Conservation (phyloP, 1,140 invertebrate species). For the Drosophila orena region DNA sequence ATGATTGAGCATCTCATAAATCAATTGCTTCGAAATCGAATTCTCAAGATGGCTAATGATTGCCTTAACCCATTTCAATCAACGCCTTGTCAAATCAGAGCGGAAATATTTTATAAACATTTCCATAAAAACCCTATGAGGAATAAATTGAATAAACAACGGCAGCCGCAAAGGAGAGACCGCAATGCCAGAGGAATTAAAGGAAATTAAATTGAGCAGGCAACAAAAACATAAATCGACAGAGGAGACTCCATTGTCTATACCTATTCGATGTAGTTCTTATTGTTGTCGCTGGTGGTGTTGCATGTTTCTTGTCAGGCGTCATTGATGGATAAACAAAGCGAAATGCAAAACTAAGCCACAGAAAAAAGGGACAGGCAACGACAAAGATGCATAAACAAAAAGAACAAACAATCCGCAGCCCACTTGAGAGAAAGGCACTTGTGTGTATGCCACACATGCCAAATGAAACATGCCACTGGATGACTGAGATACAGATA, state of each 20-base stretch:
- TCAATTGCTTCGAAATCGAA: slow-evolving; percentile 51
- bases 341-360: slow-evolving; percentile 46
- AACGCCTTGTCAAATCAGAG: slow-evolving; percentile 67
- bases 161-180: slow-evolving; percentile 23
- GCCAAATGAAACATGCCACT: slow-evolving; percentile 75
- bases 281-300: slow-evolving; percentile 53
- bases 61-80: slow-evolving; percentile 74
- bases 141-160: slow-evolving; percentile 29
- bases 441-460: slow-evolving; percentile 47
- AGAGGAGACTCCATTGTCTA: slow-evolving; percentile 38
- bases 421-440: slow-evolving; percentile 57
- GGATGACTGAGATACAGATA: slow-evolving; percentile 25
- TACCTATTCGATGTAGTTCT: slow-evolving; percentile 31
- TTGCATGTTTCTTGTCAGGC: slow-evolving; percentile 78
- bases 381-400: slow-evolving; percentile 80
- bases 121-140: slow-evolving; percentile 32
- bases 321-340: slow-evolving; percentile 81
- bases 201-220: slow-evolving; percentile 76
- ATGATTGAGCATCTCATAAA: slow-evolving; percentile 59
- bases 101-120: slow-evolving; percentile 83
- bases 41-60: slow-evolving; percentile 53
- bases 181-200: slow-evolving; percentile 56
- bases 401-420: slow-evolving; percentile 64
- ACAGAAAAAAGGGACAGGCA: slow-evolving; percentile 54
- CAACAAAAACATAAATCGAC: slow-evolving; percentile 29